These are phyloP conservation scores for Batillaria attramentaria DNA, from an alignment of 1,140 invertebrate species.

Conservation along the genomic window DNA sequence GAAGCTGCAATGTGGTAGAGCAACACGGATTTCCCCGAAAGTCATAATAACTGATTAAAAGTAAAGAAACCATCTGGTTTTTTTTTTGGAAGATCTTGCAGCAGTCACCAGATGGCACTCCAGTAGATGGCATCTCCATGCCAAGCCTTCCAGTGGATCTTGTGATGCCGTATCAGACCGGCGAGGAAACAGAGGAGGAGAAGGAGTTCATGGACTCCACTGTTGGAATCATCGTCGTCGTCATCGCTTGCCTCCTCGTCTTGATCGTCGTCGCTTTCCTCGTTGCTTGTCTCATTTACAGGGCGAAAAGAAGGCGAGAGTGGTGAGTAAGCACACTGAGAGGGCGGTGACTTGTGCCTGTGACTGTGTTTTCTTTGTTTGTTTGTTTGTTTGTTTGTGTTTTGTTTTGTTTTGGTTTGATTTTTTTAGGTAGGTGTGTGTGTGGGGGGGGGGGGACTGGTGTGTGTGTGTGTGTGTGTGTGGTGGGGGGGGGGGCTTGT, in stretches of 20 bases:
- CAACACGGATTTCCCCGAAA: too few relatives aligned
- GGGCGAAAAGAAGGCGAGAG: neutral
- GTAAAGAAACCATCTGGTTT: too few relatives aligned
- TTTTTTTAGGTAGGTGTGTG: too few relatives aligned
- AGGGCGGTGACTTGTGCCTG: too few relatives aligned
- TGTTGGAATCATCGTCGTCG: neutral
- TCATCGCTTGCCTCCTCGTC: neutral
- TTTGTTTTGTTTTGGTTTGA: too few relatives aligned
- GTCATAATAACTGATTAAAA: too few relatives aligned
- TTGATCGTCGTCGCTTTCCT: neutral
- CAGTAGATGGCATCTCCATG: neutral
- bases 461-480: conserved; percentile 16
- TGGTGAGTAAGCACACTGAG: too few relatives aligned
- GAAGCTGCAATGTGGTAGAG: too few relatives aligned
- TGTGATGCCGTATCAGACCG: conserved; percentile 10
- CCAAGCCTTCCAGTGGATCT: neutral
- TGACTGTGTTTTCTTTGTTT: too few relatives aligned
- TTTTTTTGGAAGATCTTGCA: conserved; percentile 12
- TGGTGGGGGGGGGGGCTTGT: neutral
- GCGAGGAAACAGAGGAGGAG: neutral
- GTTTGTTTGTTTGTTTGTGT: too few relatives aligned
- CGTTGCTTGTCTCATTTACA: conserved; percentile 7
- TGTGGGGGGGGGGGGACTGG: too few relatives aligned
- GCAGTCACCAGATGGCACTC: conserved; percentile 5
- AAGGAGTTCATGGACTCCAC: neutral